Evolutionary conservation across 2,797 vertebrate genomes (phyloP), one percentile per base, ranked within the genome.

Genomic region (Clarias platycephalus): DNA sequence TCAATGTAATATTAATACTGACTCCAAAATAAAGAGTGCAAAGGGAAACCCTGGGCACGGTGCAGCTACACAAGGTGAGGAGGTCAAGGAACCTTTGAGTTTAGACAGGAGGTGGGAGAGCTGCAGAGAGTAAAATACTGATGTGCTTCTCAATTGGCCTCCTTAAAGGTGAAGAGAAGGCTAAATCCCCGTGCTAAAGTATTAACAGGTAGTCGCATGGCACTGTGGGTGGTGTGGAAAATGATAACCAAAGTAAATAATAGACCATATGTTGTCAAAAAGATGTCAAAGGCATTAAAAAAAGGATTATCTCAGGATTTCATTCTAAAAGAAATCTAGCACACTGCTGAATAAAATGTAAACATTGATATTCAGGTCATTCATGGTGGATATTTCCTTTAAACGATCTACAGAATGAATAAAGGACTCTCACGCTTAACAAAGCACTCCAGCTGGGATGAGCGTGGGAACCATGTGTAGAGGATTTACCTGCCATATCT

Each of bases 351-450:
- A 26, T 18, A 53, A 9, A 57, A 75, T 31, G 22, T 20, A 28
- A 75, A 31, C 16, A 28, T 75, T 75, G 20, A 22, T 75, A 55
- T 55, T 75, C n/a, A 74, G 7, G 18, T 71, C 37, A 8, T 71
- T 22, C 22, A n/a, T 12, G 10, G 24, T 26, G n/a, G n/a, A 26
- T 18, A 22, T 71, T 71, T 24, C 9, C 67, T 82, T 83, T 93
- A 91, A 92, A 89, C 91, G 91, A 88, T 93, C 89, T 90, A 85
- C 82, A 18, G 88, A 83, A 85, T 90, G 91, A 92, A 91, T 91
- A 84, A 91, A 88, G 87, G 90, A 86, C 82, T 87, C 91, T 88
- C 90, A 87, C 87, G 57, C 80, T 49, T 89, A 88, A 83, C 80
- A 55, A 82, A 88, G 82, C 88, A 83, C 87, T 57, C 85, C 86